Evolutionary conservation across 2,888 invertebrate species (phyloP).

Genomic region (Pyrrhosoma nymphula): DNA sequence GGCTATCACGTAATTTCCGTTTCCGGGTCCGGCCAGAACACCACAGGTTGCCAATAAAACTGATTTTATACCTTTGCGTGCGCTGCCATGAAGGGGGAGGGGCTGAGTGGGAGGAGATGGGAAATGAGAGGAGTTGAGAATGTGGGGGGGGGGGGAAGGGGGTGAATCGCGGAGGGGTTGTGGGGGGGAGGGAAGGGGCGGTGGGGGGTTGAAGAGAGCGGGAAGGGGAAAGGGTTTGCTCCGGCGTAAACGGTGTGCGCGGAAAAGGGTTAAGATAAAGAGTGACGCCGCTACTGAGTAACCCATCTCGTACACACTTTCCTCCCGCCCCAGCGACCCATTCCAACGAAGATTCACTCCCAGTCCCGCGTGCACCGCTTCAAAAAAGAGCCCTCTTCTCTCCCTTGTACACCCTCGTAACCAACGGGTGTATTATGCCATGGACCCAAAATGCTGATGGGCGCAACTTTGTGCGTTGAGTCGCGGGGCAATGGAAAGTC

Average conservation of each 20-base stretch:
- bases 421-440: not conserved
- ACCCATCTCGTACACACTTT: not conserved
- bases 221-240: not conserved
- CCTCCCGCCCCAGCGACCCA: not conserved
- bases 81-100: conserved; percentile 33
- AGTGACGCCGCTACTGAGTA: not conserved
- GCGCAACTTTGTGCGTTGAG: not conserved
- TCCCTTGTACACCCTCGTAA: too few species aligned
- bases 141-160: not conserved
- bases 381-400: too few species aligned
- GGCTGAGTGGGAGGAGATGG: conserved; percentile 33
- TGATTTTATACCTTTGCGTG: conserved; percentile 67
- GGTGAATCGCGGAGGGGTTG: not conserved
- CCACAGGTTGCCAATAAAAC: conserved; percentile 67
- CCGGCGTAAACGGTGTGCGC: not conserved
- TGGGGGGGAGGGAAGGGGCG: not conserved
- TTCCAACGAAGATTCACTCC: not conserved
- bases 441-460: not conserved
- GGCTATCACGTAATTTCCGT: conserved; percentile 67
- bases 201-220: too few species aligned
- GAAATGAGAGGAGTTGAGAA: conserved; percentile 50
- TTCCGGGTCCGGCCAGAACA: conserved; percentile 66
- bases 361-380: not conserved
- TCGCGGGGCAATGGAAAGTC: too few species aligned
- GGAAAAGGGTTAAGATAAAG: conserved; percentile 53